Evolutionary conservation across 2,797 vertebrate species (phyloP).

Genomic region (Gymnocypris eckloni): DNA sequence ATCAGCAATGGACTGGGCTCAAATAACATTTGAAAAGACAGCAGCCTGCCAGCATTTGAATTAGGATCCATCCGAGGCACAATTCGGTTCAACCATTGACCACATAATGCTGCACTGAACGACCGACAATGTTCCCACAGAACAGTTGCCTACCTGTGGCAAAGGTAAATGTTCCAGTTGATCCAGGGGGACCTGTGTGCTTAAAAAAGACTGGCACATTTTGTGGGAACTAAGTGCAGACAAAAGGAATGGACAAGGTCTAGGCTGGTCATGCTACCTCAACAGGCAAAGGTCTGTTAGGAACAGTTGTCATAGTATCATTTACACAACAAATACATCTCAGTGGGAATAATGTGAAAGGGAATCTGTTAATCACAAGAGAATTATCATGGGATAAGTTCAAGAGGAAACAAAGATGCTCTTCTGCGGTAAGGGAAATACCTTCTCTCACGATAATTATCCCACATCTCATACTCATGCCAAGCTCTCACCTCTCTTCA

Average conservation of each 20-base stretch:
- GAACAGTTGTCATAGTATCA: conserved; percentile 44
- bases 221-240: conserved; percentile 57
- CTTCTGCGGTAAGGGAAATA: conserved; percentile 5
- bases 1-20: conserved; percentile 17
- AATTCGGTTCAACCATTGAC: conserved; percentile 55
- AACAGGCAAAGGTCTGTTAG: conserved; percentile 15
- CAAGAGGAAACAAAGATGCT: conserved; percentile 30
- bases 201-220: conserved; percentile 61
- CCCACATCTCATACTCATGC: not conserved
- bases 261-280: not conserved
- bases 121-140: conserved; percentile 74
- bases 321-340: conserved; percentile 9
- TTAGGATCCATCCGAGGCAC: conserved; percentile 63
- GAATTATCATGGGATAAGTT: conserved; percentile 34
- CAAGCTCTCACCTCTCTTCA: conserved; percentile 12
- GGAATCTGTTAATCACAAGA: conserved; percentile 9
- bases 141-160: conserved; percentile 55
- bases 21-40: conserved; percentile 29
- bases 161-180: conserved; percentile 58
- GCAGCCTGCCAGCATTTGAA: conserved; percentile 60
- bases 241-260: conserved; percentile 59
- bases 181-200: conserved; percentile 37
- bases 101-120: conserved; percentile 50
- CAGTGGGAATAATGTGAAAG: conserved; percentile 31
- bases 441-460: conserved; percentile 3